Conservation (phyloP, 2,797 vertebrate genomes). For the Petrocephalus sullivani region DNA sequence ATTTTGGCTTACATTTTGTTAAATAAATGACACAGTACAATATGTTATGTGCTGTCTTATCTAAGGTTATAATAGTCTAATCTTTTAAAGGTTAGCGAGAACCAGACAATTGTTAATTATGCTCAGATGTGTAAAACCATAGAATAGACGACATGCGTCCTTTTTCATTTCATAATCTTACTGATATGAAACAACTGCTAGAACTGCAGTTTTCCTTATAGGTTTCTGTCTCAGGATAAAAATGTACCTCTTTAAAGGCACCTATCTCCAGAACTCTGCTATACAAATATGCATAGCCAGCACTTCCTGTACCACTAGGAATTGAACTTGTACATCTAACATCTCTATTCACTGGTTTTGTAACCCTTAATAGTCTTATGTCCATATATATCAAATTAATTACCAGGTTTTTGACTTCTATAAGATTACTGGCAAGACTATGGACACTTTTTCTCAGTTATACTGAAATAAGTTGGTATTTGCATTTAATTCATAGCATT, state of each 20-base stretch:
- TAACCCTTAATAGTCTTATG: background rate
- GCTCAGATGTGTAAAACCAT: background rate
- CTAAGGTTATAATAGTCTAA: background rate
- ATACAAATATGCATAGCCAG: background rate
- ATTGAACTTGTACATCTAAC: background rate
- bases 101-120: background rate
- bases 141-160: background rate
- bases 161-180: background rate
- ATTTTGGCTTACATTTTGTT: background rate
- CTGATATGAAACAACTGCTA: background rate
- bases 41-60: background rate
- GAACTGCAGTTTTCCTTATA: background rate
- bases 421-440: background rate
- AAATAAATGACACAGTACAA: background rate
- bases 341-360: background rate
- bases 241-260: slow-evolving; percentile 3
- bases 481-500: background rate
- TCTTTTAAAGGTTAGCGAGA: background rate
- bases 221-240: background rate
- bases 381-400: background rate
- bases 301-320: background rate
- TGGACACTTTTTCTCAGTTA: background rate
- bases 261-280: background rate
- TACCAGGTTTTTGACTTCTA: background rate
- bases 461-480: background rate